These are phyloP conservation scores for Pseudococcus longispinus DNA, from an alignment of 2,888 invertebrate genomes.

Conservation along the genomic window DNA sequence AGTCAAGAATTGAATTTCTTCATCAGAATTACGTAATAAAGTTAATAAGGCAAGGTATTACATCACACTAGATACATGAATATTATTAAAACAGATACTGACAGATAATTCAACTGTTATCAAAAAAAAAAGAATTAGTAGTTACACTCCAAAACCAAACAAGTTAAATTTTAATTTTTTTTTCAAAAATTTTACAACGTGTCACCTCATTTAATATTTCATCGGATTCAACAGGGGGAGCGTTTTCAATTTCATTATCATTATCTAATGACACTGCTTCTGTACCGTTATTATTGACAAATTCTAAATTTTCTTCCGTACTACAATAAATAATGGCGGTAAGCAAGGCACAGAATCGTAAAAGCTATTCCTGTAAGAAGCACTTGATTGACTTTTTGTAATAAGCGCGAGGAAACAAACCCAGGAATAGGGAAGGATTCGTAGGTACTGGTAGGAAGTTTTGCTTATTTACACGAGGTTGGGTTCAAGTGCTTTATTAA, in stretches of 20 bases:
- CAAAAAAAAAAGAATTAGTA: background rate
- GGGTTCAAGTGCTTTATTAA: background rate
- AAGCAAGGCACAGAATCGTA: constrained; percentile 51
- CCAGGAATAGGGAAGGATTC: background rate
- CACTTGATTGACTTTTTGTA: background rate
- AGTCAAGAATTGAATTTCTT: background rate
- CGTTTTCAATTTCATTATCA: background rate
- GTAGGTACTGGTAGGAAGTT: background rate
- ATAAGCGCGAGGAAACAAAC: background rate
- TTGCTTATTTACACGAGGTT: background rate
- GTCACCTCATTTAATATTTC: constrained; percentile 35
- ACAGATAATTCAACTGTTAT: background rate
- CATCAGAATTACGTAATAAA: background rate
- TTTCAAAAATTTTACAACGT: background rate
- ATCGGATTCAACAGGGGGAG: background rate
- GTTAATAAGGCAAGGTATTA: background rate
- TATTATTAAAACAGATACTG: background rate
- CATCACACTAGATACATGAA: background rate
- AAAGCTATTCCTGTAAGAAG: constrained; percentile 49
- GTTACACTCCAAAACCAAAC: background rate
- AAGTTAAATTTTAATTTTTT: background rate
- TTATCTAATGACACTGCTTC: constrained; percentile 54
- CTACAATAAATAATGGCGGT: constrained; percentile 55
- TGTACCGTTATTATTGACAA: background rate
- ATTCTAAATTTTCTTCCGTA: constrained; percentile 51